Conservation (phyloP, 2,888 invertebrate genomes). For the Callimorpha dominula region DNA sequence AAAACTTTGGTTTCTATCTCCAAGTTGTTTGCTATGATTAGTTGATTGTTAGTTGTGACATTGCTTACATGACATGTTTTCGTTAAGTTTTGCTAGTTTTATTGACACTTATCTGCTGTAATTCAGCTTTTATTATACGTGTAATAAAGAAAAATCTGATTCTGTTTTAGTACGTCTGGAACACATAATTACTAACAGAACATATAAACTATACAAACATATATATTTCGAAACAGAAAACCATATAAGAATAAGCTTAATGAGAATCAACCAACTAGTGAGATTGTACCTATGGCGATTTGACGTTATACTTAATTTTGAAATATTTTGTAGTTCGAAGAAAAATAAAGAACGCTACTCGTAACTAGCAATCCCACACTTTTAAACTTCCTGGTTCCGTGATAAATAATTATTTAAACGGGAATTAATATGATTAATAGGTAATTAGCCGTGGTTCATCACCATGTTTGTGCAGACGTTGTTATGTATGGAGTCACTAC, state of each 20-base stretch:
- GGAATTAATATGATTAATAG: no score
- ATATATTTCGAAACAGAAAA: conserved; percentile 5
- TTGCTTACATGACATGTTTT: conserved; percentile 42
- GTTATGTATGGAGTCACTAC: no score
- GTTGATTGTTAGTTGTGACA: conserved; percentile 51
- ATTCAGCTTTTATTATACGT: conserved; percentile 40
- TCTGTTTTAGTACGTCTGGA: conserved; percentile 17
- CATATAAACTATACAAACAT: neutral
- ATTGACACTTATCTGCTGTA: conserved; percentile 45
- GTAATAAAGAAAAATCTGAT: conserved; percentile 33
- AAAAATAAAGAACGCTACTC: no score
- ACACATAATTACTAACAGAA: conserved; percentile 15
- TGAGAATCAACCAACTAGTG: neutral
- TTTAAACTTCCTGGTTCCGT: no score
- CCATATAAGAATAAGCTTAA: neutral
- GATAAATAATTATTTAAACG: no score
- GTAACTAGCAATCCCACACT: no score
- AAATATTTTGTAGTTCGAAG: no score
- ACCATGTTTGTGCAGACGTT: no score
- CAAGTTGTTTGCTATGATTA: conserved; percentile 50
- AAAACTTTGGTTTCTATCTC: conserved; percentile 34
- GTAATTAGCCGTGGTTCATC: no score
- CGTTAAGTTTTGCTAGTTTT: conserved; percentile 39
- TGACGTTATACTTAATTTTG: neutral
- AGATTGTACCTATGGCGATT: neutral